Conservation (phyloP, 2,113 vertebrate genomes). For the Aegotheles bennettii region DNA sequence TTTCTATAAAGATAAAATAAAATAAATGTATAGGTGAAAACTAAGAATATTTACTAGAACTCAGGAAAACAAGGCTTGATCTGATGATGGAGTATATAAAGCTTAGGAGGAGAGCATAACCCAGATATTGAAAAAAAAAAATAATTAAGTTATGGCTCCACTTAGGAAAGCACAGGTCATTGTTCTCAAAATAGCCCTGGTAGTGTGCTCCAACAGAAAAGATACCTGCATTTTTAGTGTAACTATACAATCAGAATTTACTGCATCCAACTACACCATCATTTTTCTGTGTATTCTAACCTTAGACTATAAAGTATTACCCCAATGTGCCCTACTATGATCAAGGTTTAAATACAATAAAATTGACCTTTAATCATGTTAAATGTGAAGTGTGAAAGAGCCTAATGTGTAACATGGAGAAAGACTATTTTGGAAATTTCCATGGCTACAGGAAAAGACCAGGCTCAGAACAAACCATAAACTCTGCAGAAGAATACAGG, state of each 20-base stretch:
- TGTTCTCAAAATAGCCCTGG: neutral
- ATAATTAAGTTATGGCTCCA: neutral
- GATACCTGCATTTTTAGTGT: neutral
- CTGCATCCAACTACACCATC: neutral
- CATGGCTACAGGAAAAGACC: neutral
- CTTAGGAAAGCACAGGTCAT: neutral
- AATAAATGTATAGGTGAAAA: neutral
- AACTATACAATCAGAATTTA: neutral
- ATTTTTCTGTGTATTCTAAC: neutral
- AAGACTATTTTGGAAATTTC: conserved; percentile 30
- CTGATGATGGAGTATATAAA: neutral
- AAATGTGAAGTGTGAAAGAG: neutral
- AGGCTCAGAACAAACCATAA: neutral
- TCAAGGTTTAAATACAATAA: neutral
- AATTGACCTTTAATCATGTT: neutral
- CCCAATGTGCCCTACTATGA: neutral
- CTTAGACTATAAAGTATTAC: neutral
- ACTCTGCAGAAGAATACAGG: conserved; percentile 6
- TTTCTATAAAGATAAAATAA: neutral
- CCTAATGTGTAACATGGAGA: neutral
- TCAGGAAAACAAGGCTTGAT: neutral
- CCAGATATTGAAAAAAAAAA: neutral
- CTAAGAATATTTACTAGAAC: neutral
- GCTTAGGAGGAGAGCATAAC: neutral
- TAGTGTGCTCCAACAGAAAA: neutral